Evolutionary conservation across 1,140 invertebrate species (phyloP).

Genomic region (Calycopis cecrops): DNA sequence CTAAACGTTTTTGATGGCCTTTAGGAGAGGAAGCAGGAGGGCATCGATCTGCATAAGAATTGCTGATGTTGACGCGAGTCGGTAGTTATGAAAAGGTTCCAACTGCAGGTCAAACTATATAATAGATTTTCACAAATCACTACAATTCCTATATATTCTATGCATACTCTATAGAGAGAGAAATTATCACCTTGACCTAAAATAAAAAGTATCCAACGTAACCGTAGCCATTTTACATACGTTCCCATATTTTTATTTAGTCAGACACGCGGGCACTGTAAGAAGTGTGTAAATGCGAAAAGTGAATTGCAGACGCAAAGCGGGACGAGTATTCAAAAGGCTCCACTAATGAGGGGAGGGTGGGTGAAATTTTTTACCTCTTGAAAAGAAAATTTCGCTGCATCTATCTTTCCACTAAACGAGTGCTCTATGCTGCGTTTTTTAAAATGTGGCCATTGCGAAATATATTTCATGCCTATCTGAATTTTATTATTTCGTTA

Average conservation of each 20-base stretch:
- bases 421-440: constrained; percentile 36
- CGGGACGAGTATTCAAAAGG: constrained; percentile 54
- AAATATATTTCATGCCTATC: constrained; percentile 33
- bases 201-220: constrained; percentile 1
- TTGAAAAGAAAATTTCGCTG: constrained; percentile 55
- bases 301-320: constrained; percentile 48
- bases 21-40: too few relatives aligned
- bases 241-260: constrained; percentile 1
- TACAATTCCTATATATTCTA: too few relatives aligned
- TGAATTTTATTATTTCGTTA: constrained; percentile 5
- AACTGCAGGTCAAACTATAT: too few relatives aligned
- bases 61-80: too few relatives aligned
- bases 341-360: constrained; percentile 57
- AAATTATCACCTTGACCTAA: too few relatives aligned
- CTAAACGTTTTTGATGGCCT: too few relatives aligned
- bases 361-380: constrained; percentile 53
- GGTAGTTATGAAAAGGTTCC: too few relatives aligned
- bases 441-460: constrained; percentile 40
- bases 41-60: too few relatives aligned
- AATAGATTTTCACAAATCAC: too few relatives aligned
- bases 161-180: not conserved
- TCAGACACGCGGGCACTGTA: constrained; percentile 22
- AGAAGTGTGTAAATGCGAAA: constrained; percentile 42
- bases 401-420: constrained; percentile 54
- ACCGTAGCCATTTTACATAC: not conserved